Conservation (phyloP, 2,113 vertebrate genomes). For the Monopterus albus region DNA sequence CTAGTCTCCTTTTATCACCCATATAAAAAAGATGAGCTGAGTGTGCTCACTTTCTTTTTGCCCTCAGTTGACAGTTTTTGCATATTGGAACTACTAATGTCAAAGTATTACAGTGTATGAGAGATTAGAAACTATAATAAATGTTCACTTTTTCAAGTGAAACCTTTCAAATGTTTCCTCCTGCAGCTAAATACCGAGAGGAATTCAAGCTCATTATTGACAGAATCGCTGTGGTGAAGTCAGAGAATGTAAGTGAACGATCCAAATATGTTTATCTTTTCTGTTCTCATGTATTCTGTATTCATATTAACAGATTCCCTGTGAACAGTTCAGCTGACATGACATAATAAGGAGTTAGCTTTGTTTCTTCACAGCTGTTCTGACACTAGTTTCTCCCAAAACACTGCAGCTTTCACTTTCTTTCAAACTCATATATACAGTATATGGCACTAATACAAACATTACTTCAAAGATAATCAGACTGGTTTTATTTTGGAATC, state of each 20-base stretch:
- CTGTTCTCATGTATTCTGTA: conserved; percentile 1
- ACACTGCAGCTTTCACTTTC: conserved; percentile 33
- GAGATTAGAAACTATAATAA: conserved; percentile 10
- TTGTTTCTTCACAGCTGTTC: conserved; percentile 11
- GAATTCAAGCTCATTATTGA: conserved; percentile 85
- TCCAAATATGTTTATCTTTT: conserved; percentile 48
- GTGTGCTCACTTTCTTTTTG: neutral
- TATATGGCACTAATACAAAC: too few species aligned
- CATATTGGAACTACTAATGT: accelerated
- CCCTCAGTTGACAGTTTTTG: neutral
- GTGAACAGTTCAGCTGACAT: neutral
- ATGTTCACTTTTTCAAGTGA: conserved; percentile 23
- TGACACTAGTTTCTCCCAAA: conserved; percentile 2
- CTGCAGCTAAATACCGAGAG: conserved; percentile 85
- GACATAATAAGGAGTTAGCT: neutral
- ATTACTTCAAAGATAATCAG: too few species aligned
- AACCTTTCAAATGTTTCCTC: conserved; percentile 19
- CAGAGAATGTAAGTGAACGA: conserved; percentile 82
- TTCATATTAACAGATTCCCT: neutral
- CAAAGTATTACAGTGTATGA: neutral
- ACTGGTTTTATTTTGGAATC: too few species aligned
- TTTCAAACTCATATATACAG: too few species aligned
- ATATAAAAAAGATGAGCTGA: neutral
- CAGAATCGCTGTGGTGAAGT: conserved; percentile 83
- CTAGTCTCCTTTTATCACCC: neutral